Evolutionary conservation across 2,113 vertebrate species (phyloP).

Genomic region (Clarias macrocephalus): DNA sequence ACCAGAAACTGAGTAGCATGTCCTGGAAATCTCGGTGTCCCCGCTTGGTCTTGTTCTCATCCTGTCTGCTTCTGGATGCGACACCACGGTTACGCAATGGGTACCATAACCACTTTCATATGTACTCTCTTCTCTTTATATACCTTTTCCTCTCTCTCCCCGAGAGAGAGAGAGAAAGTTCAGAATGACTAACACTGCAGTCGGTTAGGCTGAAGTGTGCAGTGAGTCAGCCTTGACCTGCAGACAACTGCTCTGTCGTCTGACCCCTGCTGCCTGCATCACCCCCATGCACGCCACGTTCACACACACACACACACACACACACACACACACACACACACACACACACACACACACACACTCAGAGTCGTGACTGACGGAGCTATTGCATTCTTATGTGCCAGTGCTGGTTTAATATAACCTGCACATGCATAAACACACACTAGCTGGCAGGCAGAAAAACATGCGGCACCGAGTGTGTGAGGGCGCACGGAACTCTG

Average conservation of each 20-base stretch:
- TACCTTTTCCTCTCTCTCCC: slow-evolving; percentile 10
- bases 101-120: background rate
- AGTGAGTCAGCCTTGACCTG: slow-evolving; percentile 46
- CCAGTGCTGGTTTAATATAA: slow-evolving; percentile 36
- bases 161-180: too few relatives aligned
- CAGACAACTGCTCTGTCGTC: slow-evolving; percentile 20
- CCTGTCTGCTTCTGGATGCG: background rate
- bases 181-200: slow-evolving; percentile 15
- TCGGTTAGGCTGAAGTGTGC: slow-evolving; percentile 16
- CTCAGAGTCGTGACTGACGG: slow-evolving; percentile 55
- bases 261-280: slow-evolving; percentile 41
- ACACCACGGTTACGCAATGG: slow-evolving; percentile 49
- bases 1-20: background rate
- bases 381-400: slow-evolving; percentile 44
- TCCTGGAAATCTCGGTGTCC: background rate
- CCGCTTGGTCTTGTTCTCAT: background rate
- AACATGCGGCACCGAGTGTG: background rate
- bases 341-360: slow-evolving; percentile 7
- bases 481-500: slow-evolving; percentile 3
- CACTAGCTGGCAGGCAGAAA: slow-evolving; percentile 35
- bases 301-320: slow-evolving; percentile 14
- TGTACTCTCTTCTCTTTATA: background rate
- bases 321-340: slow-evolving; percentile 21
- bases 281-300: slow-evolving; percentile 19
- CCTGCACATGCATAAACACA: background rate